These are phyloP conservation scores for Spodoptera littoralis DNA, from an alignment of 2,888 invertebrate genomes.

Conservation along the genomic window DNA sequence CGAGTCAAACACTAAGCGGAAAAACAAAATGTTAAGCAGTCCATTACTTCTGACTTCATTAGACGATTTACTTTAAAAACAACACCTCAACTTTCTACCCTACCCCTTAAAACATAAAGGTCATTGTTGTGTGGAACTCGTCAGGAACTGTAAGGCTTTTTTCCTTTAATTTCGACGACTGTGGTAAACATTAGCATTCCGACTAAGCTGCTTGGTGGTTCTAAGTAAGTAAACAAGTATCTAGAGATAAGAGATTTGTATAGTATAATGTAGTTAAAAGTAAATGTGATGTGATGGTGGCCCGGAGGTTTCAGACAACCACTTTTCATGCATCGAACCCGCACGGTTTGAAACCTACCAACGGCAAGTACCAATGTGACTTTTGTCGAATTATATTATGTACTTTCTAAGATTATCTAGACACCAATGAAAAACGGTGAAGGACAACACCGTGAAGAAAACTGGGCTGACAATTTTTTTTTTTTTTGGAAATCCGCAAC, in stretches of 20 bases:
- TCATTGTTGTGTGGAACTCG: slow-evolving; percentile 10
- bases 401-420: too few relatives aligned
- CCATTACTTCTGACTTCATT: slow-evolving; percentile 74
- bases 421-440: too few relatives aligned
- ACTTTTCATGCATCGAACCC: too few relatives aligned
- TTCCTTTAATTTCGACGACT: slow-evolving; percentile 70
- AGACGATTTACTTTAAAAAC: slow-evolving; percentile 50
- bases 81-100: slow-evolving; percentile 28
- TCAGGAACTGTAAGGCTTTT: slow-evolving; percentile 43
- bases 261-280: slow-evolving; percentile 34
- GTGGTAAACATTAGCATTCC: slow-evolving; percentile 77
- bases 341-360: too few relatives aligned
- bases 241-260: slow-evolving; percentile 57
- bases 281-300: too few relatives aligned
- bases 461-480: too few relatives aligned
- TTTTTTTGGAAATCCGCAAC: too few relatives aligned
- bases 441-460: too few relatives aligned
- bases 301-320: too few relatives aligned
- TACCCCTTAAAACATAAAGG: slow-evolving; percentile 4
- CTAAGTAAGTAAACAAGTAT: slow-evolving; percentile 74
- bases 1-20: slow-evolving; percentile 70
- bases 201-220: slow-evolving; percentile 79
- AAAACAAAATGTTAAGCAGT: slow-evolving; percentile 74
- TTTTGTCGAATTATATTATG: too few relatives aligned
- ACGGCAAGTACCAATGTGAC: too few relatives aligned